Conservation (phyloP, 2,888 invertebrate genomes). For the Mactromeris polynyma region DNA sequence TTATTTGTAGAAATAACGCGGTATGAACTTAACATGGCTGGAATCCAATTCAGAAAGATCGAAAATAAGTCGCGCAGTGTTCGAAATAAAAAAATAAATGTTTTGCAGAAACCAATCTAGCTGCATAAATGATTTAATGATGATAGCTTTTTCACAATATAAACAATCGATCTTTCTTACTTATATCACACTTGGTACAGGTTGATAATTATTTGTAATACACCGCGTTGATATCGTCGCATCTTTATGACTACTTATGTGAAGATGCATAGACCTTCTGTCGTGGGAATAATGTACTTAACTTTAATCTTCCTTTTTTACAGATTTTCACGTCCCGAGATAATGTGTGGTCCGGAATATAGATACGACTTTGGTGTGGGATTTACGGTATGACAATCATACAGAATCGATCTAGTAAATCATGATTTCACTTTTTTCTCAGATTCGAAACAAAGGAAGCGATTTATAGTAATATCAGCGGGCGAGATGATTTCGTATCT, state of each 20-base stretch:
- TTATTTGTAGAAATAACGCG: too few species aligned
- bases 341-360: background rate
- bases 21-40: too few species aligned
- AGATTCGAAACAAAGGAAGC: too few species aligned
- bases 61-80: too few species aligned
- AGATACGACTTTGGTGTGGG: background rate
- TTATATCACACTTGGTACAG: background rate
- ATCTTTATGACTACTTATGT: slow-evolving; percentile 23
- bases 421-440: too few species aligned
- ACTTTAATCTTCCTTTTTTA: background rate
- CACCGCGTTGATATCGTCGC: background rate
- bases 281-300: slow-evolving; percentile 27
- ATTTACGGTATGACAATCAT: background rate
- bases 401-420: too few species aligned
- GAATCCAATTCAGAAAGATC: too few species aligned
- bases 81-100: background rate
- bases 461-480: too few species aligned
- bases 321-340: background rate
- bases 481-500: too few species aligned
- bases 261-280: slow-evolving; percentile 7
- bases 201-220: background rate
- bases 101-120: background rate
- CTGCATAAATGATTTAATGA: background rate
- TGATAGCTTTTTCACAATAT: background rate
- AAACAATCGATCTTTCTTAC: background rate